phyloP scores from a whole-genome alignment of 2,888 invertebrate genomes.

The Phortica magna region DNA sequence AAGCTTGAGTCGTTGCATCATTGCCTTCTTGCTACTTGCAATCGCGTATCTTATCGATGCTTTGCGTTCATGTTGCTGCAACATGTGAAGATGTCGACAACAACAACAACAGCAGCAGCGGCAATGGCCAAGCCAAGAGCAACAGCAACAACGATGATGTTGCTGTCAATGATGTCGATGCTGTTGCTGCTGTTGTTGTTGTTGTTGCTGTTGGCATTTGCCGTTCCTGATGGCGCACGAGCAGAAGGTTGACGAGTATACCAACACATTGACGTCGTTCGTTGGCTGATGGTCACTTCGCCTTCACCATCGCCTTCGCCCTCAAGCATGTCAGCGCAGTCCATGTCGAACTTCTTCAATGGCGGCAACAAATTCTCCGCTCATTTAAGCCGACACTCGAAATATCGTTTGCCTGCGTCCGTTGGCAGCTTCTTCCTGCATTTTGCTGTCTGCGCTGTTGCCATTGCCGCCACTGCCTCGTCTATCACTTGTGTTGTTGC shows the following conservation, averaged over 20 bases:
- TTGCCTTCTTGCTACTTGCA: conserved; percentile 23
- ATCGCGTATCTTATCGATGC: conserved; percentile 69
- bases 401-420: not conserved
- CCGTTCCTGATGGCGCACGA: not conserved
- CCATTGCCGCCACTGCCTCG: too few species aligned
- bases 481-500: conserved; percentile 5
- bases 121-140: too few species aligned
- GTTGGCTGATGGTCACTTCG: too few species aligned
- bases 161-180: not conserved
- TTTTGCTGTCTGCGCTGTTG: not conserved
- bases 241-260: not conserved
- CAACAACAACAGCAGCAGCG: conserved; percentile 44
- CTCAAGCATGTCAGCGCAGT: not conserved
- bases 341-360: not conserved
- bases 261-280: not conserved
- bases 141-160: conserved; percentile 42
- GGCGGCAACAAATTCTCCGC: conserved; percentile 14
- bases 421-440: not conserved
- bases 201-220: not conserved
- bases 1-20: not conserved
- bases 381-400: conserved; percentile 25
- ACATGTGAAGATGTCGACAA: conserved; percentile 55
- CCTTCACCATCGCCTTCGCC: not conserved
- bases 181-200: not conserved
- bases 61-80: conserved; percentile 70